Conservation (phyloP, 53 echinoderm and acorn worm genomes). For the Luidia sarsii region DNA sequence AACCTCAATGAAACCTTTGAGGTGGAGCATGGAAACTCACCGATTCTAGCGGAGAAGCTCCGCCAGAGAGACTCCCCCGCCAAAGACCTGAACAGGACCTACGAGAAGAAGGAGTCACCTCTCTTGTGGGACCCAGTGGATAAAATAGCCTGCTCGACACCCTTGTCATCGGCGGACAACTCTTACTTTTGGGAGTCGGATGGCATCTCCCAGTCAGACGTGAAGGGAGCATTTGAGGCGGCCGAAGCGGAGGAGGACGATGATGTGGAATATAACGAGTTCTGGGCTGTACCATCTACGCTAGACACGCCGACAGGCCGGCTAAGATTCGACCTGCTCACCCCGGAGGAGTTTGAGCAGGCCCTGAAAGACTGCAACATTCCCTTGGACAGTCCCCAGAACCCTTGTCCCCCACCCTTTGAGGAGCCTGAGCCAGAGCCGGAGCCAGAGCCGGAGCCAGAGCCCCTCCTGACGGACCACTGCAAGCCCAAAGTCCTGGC, state of each 20-base stretch:
- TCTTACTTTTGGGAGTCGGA: conserved; percentile 67
- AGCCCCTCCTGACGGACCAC: conserved; percentile 40
- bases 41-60: background rate
- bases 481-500: conserved; percentile 91
- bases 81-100: conserved; percentile 34
- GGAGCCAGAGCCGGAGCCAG: background rate
- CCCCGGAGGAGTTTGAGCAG: conserved; percentile 93
- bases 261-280: conserved; percentile 86
- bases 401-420: conserved; percentile 23
- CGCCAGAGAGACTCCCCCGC: conserved; percentile 5
- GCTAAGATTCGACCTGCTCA: conserved; percentile 89
- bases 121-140: conserved; percentile 79
- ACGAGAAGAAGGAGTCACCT: conserved; percentile 47
- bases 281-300: conserved; percentile 90
- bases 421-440: conserved; percentile 10
- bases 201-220: conserved; percentile 40
- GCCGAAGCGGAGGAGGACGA: conserved; percentile 61
- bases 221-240: conserved; percentile 4
- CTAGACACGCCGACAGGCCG: conserved; percentile 90
- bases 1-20: conserved; percentile 83
- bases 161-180: conserved; percentile 44
- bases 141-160: conserved; percentile 71
- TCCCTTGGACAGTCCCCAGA: conserved; percentile 70
- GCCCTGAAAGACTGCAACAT: conserved; percentile 88
- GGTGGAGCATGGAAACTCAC: conserved; percentile 33